Conservation (phyloP, 2,888 invertebrate species). For the Drosophila mimica region DNA sequence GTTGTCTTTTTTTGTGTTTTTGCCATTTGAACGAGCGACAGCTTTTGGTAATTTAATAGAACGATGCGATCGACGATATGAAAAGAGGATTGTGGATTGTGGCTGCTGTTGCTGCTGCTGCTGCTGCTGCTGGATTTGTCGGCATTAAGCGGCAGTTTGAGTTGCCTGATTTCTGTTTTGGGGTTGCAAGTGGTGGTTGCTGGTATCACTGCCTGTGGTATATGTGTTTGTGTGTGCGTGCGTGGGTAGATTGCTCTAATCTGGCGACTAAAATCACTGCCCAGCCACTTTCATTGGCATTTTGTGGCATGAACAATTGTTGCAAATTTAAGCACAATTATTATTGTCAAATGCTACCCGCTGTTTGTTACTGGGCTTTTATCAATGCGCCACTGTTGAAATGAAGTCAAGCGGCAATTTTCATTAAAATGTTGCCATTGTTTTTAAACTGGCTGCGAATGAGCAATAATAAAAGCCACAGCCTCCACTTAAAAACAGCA, state of each 20-base stretch:
- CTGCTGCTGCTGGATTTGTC: conserved; percentile 49
- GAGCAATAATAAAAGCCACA: conserved; percentile 75
- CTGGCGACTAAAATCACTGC: conserved; percentile 63
- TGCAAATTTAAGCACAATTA: conserved; percentile 77
- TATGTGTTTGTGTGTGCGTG: conserved; percentile 10
- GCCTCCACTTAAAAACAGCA: conserved; percentile 62
- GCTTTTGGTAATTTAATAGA: conserved; percentile 80
- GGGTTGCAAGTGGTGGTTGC: conserved; percentile 58
- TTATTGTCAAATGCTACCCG: conserved; percentile 37
- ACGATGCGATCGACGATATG: conserved; percentile 77
- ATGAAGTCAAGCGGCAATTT: conserved; percentile 81
- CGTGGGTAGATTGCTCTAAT: conserved; percentile 60
- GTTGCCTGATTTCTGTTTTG: conserved; percentile 14
- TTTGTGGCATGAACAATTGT: conserved; percentile 64
- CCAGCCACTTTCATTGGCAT: conserved; percentile 64
- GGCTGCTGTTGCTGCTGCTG: conserved; percentile 28
- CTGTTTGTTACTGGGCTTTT: conserved; percentile 31
- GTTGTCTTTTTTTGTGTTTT: conserved; percentile 49
- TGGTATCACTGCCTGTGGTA: conserved; percentile 13
- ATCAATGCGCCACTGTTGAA: conserved; percentile 65
- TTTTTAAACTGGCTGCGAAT: conserved; percentile 71
- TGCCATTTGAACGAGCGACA: conserved; percentile 64
- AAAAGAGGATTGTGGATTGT: conserved; percentile 34
- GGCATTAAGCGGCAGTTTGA: conserved; percentile 34
- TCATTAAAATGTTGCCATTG: conserved; percentile 81